Base-by-base conservation (phyloP, 2,888 invertebrate species). In the Conus canariensis region DNA sequence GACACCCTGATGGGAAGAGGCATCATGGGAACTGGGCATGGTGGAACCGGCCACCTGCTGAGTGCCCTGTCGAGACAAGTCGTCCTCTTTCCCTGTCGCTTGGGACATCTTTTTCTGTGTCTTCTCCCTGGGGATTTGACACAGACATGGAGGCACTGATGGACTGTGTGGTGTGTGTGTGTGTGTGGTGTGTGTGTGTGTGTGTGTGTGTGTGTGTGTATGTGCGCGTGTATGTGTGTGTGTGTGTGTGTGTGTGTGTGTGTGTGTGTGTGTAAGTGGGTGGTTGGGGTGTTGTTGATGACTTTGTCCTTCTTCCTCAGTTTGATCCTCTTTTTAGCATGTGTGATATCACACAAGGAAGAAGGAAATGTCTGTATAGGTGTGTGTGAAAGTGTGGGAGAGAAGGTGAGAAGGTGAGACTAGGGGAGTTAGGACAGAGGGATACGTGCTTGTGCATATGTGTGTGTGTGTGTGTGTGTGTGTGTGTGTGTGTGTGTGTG, bases 401-500 rank as follows among this genome's bases (percentile, higher is more conserved):
- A 22, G 70, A 22, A 19, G 22, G 77, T 9, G 77, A 22, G 70
- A 22, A 19, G 22, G 77, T 9, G 30, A 30, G 77, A n/a, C 25
- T 30, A n/a, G 10, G 77, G 10, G 70, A 5, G 70, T 45, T 45
- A 4, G 16, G 64, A 64, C 12, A 64, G 7, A 64, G 64, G 45
- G 45, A 45, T 45, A 30, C 3, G 30, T 56, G 74, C 16, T 10
- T 58, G 59, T 59, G 59, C 58, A 58, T 59, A 0, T 59, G 59
- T 83, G 82, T 83, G 56, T 16, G 82, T 82, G 19, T 82, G 82
- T 82, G 82, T 82, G 82, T 82, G 19, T 82, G 82, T 56, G 19
- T 56, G 56, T 82, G 19, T 80, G 30, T 80, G 30, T 85, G 85
- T 25, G 64, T 85, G 30, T 64, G 64, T 85, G 64, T 60, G 60